Evolutionary conservation across 2,888 invertebrate species (phyloP), one percentile per base, ranked within the genome.

Genomic region (Idaea dimidiata): DNA sequence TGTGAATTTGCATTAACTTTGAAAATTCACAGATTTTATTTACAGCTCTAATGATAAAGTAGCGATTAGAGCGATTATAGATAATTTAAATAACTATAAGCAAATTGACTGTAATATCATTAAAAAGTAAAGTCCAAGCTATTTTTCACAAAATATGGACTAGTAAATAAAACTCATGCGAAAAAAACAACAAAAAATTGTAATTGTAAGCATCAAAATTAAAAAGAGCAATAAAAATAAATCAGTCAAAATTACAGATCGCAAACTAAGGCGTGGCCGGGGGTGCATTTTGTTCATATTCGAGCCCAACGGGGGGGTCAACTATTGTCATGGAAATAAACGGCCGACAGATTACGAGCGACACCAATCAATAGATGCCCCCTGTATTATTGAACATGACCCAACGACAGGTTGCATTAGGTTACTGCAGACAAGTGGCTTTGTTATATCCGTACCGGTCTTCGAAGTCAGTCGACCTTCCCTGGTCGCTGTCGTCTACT

Each of bases 251-350:
- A 77, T 79, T 71, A 71, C 75, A 77, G 67, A 79, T 78, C 72
- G 67, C 68, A 70, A 59, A 66, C 74, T 68, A 73, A 72, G 83
- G 83, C 81, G 84, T 82, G 79, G 82, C 77, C 72, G 65, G 67
- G 69, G 75, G 72, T 72, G 77, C 75, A 80, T 81, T 84, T 80
- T 77, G 77, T 78, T 79, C 76, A 71, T 80, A 78, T 73, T 68
- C 67, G 69, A 72, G 66, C 78, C 78, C 83, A 4, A n/a, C n/a
- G 8, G 73, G 81, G 81, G 86, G 86, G 84, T 83, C 82, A 80
- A 60, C 79, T 68, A 79, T 89, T 90, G 86, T 89, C 63, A 88
- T 88, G 86, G 71, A 79, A 86, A 87, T 83, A 69, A 68, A 66
- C 71, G 69, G 74, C 67, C 72, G 70, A 59, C 70, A 78, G 80